Evolutionary conservation across 2,888 invertebrate genomes (phyloP).

Genomic region (Trichacis sp.): DNA sequence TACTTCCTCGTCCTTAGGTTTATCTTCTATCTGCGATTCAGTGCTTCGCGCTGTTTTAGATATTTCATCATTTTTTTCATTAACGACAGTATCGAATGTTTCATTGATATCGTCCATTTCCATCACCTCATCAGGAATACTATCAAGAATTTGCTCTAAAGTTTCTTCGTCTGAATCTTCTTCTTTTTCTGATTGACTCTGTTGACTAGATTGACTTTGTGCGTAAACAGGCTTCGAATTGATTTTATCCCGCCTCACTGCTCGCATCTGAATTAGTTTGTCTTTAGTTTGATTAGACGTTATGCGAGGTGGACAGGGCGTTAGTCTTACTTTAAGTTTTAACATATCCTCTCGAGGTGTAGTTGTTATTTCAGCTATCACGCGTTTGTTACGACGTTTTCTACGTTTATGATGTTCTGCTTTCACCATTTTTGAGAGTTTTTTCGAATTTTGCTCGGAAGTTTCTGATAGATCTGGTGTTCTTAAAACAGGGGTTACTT

Average conservation of each 20-base stretch:
- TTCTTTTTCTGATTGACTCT: not conserved
- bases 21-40: conserved; percentile 22
- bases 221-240: conserved; percentile 41
- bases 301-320: conserved; percentile 59
- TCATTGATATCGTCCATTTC: conserved; percentile 51
- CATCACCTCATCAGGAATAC: conserved; percentile 58
- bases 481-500: conserved; percentile 61
- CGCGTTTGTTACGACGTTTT: conserved; percentile 59
- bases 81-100: not conserved
- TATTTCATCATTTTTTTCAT: conserved; percentile 15
- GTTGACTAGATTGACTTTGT: conserved; percentile 37
- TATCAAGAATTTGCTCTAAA: conserved; percentile 59
- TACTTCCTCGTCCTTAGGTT: conserved; percentile 57
- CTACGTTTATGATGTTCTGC: conserved; percentile 58
- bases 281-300: conserved; percentile 57
- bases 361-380: conserved; percentile 63
- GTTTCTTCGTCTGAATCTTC: conserved; percentile 50
- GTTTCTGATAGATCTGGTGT: conserved; percentile 48
- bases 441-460: conserved; percentile 35
- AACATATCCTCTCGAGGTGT: conserved; percentile 60
- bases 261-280: conserved; percentile 52
- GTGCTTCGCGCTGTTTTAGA: conserved; percentile 15
- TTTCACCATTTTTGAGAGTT: conserved; percentile 48
- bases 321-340: conserved; percentile 59
- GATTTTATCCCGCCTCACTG: conserved; percentile 55